Percentiles rank a stretch among this genome's conserved stretches.
phyloP scores from a whole-genome alignment of 2,797 vertebrate genomes.

The Sebastes reedi region DNA sequence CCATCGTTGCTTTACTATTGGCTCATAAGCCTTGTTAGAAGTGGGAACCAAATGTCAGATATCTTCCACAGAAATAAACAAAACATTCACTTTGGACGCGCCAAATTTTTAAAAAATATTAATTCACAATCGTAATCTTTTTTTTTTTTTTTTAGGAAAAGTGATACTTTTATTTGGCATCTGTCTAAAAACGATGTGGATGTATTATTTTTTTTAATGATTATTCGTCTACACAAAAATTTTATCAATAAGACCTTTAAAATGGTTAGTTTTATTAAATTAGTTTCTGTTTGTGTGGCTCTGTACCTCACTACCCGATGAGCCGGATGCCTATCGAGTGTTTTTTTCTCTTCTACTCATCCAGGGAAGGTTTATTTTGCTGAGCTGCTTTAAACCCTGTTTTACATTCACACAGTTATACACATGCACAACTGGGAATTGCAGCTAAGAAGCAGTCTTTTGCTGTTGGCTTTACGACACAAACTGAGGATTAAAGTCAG shows the following conservation, averaged over 20 bases:
- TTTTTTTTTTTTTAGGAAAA: no score
- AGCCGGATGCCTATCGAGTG: background rate
- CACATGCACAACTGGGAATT: background rate
- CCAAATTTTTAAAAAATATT: fast-evolving
- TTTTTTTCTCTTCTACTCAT: background rate
- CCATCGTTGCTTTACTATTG: no score
- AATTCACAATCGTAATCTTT: no score
- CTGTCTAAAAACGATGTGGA: no score
- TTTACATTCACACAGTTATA: background rate
- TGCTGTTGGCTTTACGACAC: background rate
- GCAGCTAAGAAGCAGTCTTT: background rate
- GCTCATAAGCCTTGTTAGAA: no score
- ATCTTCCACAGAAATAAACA: no score
- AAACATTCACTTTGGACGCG: no score
- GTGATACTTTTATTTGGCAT: no score
- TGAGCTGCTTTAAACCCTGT: background rate
- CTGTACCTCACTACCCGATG: background rate
- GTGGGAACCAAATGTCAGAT: no score
- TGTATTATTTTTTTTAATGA: no score
- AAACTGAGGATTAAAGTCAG: background rate
- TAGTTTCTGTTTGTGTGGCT: slow-evolving; percentile 9
- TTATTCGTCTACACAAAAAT: no score
- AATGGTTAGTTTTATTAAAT: background rate
- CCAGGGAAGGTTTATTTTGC: background rate
- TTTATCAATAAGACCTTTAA: background rate